Base-by-base conservation (phyloP, 1,140 invertebrate species). In the Drosophila rhopaloa region DNA sequence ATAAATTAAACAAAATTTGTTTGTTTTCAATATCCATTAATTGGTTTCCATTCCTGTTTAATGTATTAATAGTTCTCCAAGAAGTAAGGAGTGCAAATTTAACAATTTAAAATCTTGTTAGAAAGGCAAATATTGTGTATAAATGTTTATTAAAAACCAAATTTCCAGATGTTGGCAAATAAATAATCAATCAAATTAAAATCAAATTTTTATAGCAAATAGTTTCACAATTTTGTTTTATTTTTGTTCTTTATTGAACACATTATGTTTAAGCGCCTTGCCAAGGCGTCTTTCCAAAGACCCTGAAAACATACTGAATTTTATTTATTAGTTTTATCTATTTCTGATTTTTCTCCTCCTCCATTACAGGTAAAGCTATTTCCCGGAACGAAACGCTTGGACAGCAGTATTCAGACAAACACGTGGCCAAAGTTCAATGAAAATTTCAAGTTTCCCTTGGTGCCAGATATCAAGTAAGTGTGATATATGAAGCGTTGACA, bases 361-460 rank as follows among this genome's bases (percentile, higher is more conserved):
- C 6, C 9, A 4, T 53, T 58, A 6, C 40, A 96, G 96, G 94
- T 96, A 2, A 96, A 96, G 92, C 77, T 96, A 24, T 95, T 96
- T 86, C 96, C 96, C 1, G 95, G 95, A 19, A 95, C 95, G 71
- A 95, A 95, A 55, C 96, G 96, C 92, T 95, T 94, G 80, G 96
- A 96, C 92, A 96, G 95, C 7, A 94, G 94, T 54, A 92, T 95
- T 70, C 95, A 95, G 86, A 95, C 95, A 72, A 95, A 95, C 76
- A 95, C 95, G 2, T 96, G 95, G 95, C 96, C 96, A 0, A 94
- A 95, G 48, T 96, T 95, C 94, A 96, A 96, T 88, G 95, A 96
- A 92, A 95, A 96, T 66, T 96, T 96, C 79, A 94, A 94, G 62
- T 96, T 96, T 91, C 94, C 93, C 46, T 73, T 96, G 46, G 93